phyloP scores from a whole-genome alignment of 1,140 invertebrate species.

The Ericerus pela region DNA sequence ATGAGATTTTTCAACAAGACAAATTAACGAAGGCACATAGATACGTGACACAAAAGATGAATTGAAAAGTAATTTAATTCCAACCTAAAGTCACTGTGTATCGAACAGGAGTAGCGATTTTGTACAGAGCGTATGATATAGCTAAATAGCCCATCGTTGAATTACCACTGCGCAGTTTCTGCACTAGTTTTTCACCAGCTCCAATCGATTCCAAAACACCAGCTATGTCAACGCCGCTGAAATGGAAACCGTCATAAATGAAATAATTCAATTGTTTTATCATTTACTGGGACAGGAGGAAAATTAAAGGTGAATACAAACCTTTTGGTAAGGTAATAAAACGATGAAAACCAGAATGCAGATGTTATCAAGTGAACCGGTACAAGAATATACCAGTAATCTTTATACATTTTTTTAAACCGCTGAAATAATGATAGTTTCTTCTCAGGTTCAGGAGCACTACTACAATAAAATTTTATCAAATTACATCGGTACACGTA shows the following conservation, averaged over 20 bases:
- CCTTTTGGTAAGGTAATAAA: slow-evolving; percentile 74
- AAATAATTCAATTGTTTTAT: no score
- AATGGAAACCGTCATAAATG: no score
- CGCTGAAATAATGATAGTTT: slow-evolving; percentile 55
- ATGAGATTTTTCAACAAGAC: neutral
- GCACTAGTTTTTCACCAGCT: slow-evolving; percentile 57
- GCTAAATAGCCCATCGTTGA: slow-evolving; percentile 75
- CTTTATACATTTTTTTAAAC: slow-evolving; percentile 80
- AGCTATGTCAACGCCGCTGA: slow-evolving; percentile 80
- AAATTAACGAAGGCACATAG: neutral
- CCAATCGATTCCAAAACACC: slow-evolving; percentile 55
- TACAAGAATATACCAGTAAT: slow-evolving; percentile 87
- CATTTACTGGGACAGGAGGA: no score
- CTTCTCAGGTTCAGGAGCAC: no score
- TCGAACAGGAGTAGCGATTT: slow-evolving; percentile 75
- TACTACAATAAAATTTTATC: no score
- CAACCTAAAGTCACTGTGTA: slow-evolving; percentile 79
- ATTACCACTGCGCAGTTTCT: slow-evolving; percentile 43
- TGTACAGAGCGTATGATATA: slow-evolving; percentile 76
- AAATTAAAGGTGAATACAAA: no score
- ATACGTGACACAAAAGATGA: neutral
- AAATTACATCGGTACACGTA: no score
- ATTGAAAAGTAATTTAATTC: neutral
- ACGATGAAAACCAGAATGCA: slow-evolving; percentile 62
- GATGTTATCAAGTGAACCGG: slow-evolving; percentile 81